These are phyloP conservation scores for Amphiura filiformis DNA, from an alignment of 35 echinoderm and acorn worm species.

Conservation along the genomic window DNA sequence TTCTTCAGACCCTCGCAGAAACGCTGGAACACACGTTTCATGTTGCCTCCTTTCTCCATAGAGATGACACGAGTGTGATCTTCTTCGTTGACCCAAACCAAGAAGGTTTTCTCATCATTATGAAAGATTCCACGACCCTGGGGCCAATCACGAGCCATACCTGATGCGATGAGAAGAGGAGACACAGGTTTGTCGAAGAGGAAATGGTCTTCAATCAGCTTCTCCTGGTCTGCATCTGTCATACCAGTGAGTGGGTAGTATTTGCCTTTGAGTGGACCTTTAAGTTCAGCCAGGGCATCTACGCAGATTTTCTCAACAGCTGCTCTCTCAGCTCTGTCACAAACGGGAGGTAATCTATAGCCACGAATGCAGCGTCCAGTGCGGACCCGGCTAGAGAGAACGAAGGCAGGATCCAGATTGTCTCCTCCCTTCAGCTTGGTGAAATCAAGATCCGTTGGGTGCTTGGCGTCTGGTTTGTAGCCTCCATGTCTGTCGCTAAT, in stretches of 20 bases:
- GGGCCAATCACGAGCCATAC: constrained; percentile 97
- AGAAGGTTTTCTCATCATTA: constrained; percentile 84
- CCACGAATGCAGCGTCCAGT: constrained; percentile 85
- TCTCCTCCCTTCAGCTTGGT: constrained; percentile 72
- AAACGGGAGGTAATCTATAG: constrained; percentile 68
- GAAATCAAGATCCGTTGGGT: constrained; percentile 73
- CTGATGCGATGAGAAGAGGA: constrained; percentile 68
- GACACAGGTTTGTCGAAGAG: constrained; percentile 97
- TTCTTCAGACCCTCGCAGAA: constrained; percentile 94
- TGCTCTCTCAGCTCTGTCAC: constrained; percentile 74
- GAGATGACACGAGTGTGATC: constrained; percentile 95
- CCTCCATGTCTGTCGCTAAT: constrained; percentile 70
- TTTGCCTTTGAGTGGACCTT: constrained; percentile 78
- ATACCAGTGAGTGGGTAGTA: constrained; percentile 92
- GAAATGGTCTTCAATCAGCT: constrained; percentile 91
- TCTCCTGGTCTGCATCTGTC: constrained; percentile 83
- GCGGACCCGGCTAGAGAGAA: constrained; percentile 84
- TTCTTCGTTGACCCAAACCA: constrained; percentile 98
- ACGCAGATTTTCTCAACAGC: constrained; percentile 76
- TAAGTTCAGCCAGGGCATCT: constrained; percentile 64
- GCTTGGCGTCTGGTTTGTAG: constrained; percentile 60
- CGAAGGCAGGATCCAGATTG: constrained; percentile 73
- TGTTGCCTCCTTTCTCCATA: constrained; percentile 88
- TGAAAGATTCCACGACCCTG: constrained; percentile 90
- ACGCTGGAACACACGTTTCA: constrained; percentile 79